Percentiles rank a stretch among this genome's conserved stretches.
Evolutionary conservation across 1,140 invertebrate genomes (phyloP).

Genomic region (Acromyrmex echinatior): DNA sequence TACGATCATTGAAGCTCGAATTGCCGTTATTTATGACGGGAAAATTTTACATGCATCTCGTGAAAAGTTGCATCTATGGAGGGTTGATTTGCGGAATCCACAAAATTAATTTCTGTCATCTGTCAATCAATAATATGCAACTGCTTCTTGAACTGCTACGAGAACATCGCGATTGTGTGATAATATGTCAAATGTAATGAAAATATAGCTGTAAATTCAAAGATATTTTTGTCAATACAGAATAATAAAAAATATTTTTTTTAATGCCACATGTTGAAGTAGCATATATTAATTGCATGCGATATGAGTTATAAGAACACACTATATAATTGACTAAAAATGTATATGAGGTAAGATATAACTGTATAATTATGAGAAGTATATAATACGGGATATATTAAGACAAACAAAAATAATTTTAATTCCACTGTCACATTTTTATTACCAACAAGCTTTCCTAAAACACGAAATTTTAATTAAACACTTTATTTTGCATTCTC

Average conservation of each 20-base stretch:
- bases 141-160: background rate
- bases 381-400: background rate
- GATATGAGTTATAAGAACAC: background rate
- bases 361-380: background rate
- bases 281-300: background rate
- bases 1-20: slow-evolving; percentile 59
- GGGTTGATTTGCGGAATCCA: background rate
- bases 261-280: background rate
- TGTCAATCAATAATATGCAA: background rate
- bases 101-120: background rate
- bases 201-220: background rate
- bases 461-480: background rate
- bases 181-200: background rate
- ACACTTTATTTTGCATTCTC: slow-evolving; percentile 2
- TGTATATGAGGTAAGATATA: background rate
- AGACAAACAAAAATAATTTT: background rate
- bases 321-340: background rate
- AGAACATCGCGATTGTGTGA: no score
- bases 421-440: background rate
- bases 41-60: slow-evolving; percentile 36
- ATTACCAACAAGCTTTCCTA: background rate
- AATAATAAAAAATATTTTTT: background rate
- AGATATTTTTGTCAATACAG: background rate
- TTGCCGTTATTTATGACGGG: slow-evolving; percentile 53
- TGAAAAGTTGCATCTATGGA: background rate